A percentile compares a stretch with the other conserved stretches of the same genome.
These are phyloP conservation scores for Hyles vespertilio DNA, from an alignment of 1,140 invertebrate genomes.

Conservation along the genomic window DNA sequence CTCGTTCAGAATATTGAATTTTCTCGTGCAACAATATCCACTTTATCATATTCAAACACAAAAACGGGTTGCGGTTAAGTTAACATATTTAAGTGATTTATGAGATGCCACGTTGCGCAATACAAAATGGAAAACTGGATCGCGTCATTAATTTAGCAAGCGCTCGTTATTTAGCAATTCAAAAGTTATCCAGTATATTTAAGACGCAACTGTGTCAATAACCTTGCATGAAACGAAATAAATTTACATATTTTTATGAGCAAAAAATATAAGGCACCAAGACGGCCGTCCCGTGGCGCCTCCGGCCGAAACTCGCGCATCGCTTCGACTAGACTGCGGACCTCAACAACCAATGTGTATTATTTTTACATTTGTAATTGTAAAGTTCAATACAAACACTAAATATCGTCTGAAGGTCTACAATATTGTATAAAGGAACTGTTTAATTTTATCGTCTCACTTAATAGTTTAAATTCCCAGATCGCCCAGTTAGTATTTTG, in stretches of 20 bases:
- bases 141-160: constrained; percentile 48
- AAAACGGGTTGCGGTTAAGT: constrained; percentile 7
- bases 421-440: background rate
- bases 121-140: constrained; percentile 45
- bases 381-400: background rate
- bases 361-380: background rate
- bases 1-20: constrained; percentile 25
- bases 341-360: background rate
- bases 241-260: constrained; percentile 53
- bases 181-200: constrained; percentile 48
- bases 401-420: constrained; percentile 2
- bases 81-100: constrained; percentile 33
- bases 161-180: constrained; percentile 53
- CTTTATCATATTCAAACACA: constrained; percentile 21
- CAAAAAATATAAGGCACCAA: constrained; percentile 26
- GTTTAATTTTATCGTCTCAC: constrained; percentile 7
- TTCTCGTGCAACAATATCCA: constrained; percentile 12
- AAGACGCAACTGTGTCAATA: constrained; percentile 58
- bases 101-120: constrained; percentile 31
- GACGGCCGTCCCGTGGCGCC: constrained; percentile 23
- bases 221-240: constrained; percentile 57
- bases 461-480: background rate
- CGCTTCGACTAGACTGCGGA: background rate
- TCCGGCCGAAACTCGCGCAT: constrained; percentile 3
- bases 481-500: background rate